Conservation (phyloP, 2,113 vertebrate species). For the Carassius carassius region DNA sequence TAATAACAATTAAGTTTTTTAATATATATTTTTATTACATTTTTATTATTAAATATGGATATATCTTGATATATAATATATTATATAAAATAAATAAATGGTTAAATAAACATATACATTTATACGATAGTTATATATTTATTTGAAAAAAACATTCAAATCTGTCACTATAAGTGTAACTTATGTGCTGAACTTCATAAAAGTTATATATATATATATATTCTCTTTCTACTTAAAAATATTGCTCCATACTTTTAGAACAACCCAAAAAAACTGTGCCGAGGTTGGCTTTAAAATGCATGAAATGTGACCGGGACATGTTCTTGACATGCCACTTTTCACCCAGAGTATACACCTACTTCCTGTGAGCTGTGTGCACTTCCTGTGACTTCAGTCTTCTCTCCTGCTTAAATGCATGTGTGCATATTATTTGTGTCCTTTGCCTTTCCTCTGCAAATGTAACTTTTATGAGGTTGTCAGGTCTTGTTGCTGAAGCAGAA, state of each 20-base stretch:
- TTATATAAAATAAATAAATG: too few species aligned
- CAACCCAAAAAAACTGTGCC: neutral
- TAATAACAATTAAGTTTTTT: too few species aligned
- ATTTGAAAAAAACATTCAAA: too few species aligned
- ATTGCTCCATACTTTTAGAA: neutral
- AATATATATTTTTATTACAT: too few species aligned
- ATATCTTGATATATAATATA: too few species aligned
- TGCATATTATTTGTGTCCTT: conserved; percentile 25
- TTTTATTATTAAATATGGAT: too few species aligned
- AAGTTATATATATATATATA: too few species aligned
- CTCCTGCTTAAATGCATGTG: neutral
- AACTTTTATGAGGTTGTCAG: conserved; percentile 30
- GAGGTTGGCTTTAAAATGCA: neutral
- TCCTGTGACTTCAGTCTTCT: neutral
- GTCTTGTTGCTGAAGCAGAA: conserved; percentile 17
- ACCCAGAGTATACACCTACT: neutral
- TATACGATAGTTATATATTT: too few species aligned
- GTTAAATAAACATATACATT: too few species aligned
- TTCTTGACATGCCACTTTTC: neutral
- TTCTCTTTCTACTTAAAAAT: too few species aligned
- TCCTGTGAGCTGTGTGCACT: neutral
- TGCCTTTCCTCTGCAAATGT: conserved; percentile 23
- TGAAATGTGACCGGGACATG: neutral
- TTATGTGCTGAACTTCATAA: too few species aligned
- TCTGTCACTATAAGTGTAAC: too few species aligned